Percentiles rank a stretch among this genome's conserved stretches.
Evolutionary conservation across 2,113 vertebrate species (phyloP).

Genomic region (Neoarius graeffei): DNA sequence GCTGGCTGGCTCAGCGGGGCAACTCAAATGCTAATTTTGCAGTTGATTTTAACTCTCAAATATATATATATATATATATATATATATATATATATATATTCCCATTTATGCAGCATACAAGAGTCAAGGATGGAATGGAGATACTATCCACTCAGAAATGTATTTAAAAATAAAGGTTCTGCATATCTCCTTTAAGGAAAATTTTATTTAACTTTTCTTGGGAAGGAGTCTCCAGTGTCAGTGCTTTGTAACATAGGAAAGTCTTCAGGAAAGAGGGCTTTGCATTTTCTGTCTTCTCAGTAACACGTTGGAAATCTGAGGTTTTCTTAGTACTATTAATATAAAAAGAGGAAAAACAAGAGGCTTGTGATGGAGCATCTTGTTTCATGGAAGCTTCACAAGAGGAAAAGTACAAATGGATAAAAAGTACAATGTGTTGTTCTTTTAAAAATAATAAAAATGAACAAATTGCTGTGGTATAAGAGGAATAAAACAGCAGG

Average conservation of each 20-base stretch:
- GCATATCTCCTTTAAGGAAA: not conserved
- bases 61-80: no score
- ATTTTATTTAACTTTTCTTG: not conserved
- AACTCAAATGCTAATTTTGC: no score
- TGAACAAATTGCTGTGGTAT: not conserved
- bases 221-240: not conserved
- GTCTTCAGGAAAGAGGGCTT: not conserved
- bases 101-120: no score
- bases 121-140: no score
- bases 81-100: no score
- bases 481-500: not conserved
- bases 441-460: no score
- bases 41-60: no score
- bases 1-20: no score
- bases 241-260: not conserved
- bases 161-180: no score
- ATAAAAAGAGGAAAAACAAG: not conserved
- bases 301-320: not conserved
- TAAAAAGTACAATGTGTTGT: not conserved
- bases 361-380: not conserved
- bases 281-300: not conserved
- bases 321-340: not conserved
- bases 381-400: not conserved
- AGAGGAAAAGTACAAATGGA: not conserved
- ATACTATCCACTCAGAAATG: no score